Evolutionary conservation across 2,888 invertebrate species (phyloP), one percentile per base, ranked within the genome.

Genomic region (Ectemnius lituratus): DNA sequence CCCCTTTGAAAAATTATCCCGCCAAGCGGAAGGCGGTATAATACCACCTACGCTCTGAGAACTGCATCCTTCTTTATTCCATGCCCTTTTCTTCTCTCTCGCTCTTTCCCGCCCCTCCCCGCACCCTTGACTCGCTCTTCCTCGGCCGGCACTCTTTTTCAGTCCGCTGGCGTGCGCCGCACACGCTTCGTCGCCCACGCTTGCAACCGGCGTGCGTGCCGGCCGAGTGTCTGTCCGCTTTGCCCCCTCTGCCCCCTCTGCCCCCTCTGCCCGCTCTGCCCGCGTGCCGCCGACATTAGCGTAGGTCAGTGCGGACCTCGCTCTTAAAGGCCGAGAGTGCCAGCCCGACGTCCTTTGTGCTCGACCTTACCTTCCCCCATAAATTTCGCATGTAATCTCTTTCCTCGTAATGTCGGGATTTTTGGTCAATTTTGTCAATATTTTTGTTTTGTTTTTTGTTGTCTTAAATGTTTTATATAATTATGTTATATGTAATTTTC

Each of bases 1-100:
- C 57, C 76, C 78, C 88, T 89, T 89, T 89, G 89, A 89, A 87
- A 88, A 89, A 89, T 89, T 88, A 88, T 88, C 79, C 85, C 76
- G 73, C 81, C 86, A 79, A 85, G 88, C 85, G 88, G 86, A 89
- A 89, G 86, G 77, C 83, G 85, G 87, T 86, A 86, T 87, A 87
- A 87, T 87, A 79, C 81, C 82, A 72, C 77, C 77, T 65, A 73
- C 67, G 16, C 62, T 13, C 8, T 52, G 52, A 14, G 16, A 16
- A 16, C 52, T 52, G n/a, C 16, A 52, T 52, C 16, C 16, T 16
- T 14, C n/a, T 52, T 16, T 52, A 16, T 5, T 16, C 1, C 4
- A 52, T 16, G 52, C 16, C 13, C 52, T 5, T 14, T 5, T 5
- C n/a, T 2, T 1, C 52, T 14, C 52, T 14, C 11, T 47, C 47